Percentiles rank a stretch among this genome's conserved stretches.
Conservation (phyloP, 2,797 vertebrate genomes). For the Lemur catta region DNA sequence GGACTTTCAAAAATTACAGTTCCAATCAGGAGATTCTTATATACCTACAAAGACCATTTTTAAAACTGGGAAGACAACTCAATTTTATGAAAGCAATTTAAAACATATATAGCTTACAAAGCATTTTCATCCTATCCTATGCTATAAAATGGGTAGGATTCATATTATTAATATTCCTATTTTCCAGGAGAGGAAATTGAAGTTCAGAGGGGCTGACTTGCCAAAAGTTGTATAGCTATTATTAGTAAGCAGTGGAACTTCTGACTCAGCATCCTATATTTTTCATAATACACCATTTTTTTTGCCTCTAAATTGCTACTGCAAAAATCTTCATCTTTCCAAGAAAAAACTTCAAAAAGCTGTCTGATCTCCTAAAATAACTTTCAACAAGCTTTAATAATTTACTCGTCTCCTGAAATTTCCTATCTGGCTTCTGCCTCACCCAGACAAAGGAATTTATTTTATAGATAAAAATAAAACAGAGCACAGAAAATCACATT, state of each 20-base stretch:
- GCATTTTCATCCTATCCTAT: background rate
- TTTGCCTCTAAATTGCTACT: background rate
- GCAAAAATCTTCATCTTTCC: background rate
- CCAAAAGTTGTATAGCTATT: background rate
- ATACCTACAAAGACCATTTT: background rate
- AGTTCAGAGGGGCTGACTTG: background rate
- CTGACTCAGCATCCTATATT: background rate
- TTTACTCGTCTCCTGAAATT: background rate
- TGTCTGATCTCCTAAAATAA: constrained; percentile 13
- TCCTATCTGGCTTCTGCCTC: background rate
- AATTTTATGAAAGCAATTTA: constrained; percentile 17
- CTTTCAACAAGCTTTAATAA: constrained; percentile 2
- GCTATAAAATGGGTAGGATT: background rate
- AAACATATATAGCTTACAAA: background rate
- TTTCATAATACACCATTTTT: background rate
- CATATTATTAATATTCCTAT: background rate
- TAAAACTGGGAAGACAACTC: background rate
- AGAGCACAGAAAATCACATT: background rate
- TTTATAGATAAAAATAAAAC: constrained; percentile 4
- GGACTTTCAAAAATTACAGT: constrained; percentile 22
- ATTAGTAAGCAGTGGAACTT: background rate
- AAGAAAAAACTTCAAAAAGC: background rate
- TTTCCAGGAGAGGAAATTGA: background rate
- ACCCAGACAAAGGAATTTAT: background rate
- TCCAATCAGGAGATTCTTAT: background rate